Evolutionary conservation across 2,888 invertebrate species (phyloP).

Genomic region (Caenorhabditis becei): DNA sequence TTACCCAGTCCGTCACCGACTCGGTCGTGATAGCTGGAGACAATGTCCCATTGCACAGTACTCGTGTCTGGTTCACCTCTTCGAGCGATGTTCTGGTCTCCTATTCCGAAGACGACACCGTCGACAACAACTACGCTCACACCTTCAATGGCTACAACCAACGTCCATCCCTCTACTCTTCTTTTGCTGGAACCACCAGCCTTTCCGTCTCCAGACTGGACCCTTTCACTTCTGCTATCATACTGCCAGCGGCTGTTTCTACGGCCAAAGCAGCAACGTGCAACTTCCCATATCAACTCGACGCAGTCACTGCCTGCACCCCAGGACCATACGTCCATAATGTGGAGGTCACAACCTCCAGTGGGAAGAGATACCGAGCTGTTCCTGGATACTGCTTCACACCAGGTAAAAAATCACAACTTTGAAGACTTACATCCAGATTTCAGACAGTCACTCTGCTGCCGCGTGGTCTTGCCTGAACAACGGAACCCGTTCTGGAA

Average conservation of each 20-base stretch:
- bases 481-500: constrained; percentile 57
- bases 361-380: constrained; percentile 29
- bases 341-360: constrained; percentile 21
- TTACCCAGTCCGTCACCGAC: constrained; percentile 27
- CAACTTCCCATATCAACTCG: constrained; percentile 48
- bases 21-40: constrained; percentile 31
- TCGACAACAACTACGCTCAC: constrained; percentile 56
- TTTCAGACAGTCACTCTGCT: constrained; percentile 37
- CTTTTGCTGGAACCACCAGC: constrained; percentile 18
- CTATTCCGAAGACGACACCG: constrained; percentile 50
- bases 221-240: constrained; percentile 25
- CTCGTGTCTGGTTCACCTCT: constrained; percentile 57
- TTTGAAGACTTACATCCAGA: not conserved
- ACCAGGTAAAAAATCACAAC: constrained; percentile 12
- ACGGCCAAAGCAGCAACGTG: constrained; percentile 19
- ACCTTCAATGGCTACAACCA: constrained; percentile 53
- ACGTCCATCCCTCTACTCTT: constrained; percentile 46
- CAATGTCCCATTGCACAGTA: constrained; percentile 40
- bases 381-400: constrained; percentile 60
- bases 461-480: constrained; percentile 52
- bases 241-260: constrained; percentile 8
- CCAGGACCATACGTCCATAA: constrained; percentile 55
- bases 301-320: constrained; percentile 20
- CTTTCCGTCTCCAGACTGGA: constrained; percentile 25
- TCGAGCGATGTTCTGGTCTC: constrained; percentile 48